Percentiles rank a stretch among this genome's conserved stretches.
These are phyloP conservation scores for Gerris lacustris DNA, from an alignment of 2,888 invertebrate species.

Conservation along the genomic window DNA sequence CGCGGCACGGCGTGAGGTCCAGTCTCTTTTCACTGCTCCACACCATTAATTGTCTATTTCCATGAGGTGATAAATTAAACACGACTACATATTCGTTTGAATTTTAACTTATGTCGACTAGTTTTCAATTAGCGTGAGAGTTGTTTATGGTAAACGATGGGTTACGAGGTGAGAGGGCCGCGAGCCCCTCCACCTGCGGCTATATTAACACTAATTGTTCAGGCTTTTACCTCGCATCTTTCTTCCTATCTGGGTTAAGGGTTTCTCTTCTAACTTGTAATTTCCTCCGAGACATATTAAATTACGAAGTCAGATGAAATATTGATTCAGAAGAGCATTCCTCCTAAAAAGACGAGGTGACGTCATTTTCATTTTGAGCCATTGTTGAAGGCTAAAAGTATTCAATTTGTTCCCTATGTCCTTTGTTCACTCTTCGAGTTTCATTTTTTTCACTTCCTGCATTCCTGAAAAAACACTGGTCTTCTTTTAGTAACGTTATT, in stretches of 20 bases:
- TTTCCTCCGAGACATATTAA: too few species aligned
- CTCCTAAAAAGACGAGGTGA: too few species aligned
- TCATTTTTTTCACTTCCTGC: too few species aligned
- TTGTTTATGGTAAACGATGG: not conserved
- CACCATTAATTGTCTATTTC: not conserved
- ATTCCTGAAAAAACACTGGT: too few species aligned
- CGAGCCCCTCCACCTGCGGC: not conserved
- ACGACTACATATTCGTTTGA: not conserved
- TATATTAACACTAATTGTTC: not conserved
- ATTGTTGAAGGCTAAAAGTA: too few species aligned
- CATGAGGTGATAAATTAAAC: not conserved
- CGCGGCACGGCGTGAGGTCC: not conserved
- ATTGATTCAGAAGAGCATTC: too few species aligned
- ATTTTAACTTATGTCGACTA: not conserved
- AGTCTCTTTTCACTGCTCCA: not conserved
- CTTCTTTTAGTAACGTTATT: too few species aligned
- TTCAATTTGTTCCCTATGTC: too few species aligned
- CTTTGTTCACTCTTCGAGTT: too few species aligned
- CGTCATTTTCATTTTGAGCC: too few species aligned
- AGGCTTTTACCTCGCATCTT: not conserved
- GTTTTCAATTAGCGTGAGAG: conserved; percentile 2
- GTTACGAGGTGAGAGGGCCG: too few species aligned
- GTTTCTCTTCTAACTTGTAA: not conserved
- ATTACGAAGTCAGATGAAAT: too few species aligned
- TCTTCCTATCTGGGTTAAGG: not conserved